These are phyloP conservation scores for Acanthosepion lycidas DNA, from an alignment of 2,888 invertebrate species.

Conservation along the genomic window DNA sequence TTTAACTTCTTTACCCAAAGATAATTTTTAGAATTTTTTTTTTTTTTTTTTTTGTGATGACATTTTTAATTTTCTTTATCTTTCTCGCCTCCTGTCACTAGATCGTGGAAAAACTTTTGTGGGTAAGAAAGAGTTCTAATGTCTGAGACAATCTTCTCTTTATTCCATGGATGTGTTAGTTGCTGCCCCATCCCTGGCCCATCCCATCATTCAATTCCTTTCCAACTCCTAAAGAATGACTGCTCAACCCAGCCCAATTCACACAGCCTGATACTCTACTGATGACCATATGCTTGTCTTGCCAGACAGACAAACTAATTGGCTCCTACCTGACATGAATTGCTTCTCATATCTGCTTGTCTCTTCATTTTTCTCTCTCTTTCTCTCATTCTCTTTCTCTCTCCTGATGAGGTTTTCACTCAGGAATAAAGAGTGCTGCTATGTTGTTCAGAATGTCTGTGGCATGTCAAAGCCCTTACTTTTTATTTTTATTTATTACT, in stretches of 20 bases:
- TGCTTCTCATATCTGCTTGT: slow-evolving; percentile 25
- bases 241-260: slow-evolving; percentile 24
- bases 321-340: slow-evolving; percentile 24
- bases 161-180: slow-evolving; percentile 24
- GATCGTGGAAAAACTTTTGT: slow-evolving; percentile 76
- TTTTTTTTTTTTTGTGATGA: slow-evolving; percentile 45
- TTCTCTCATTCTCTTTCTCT: slow-evolving; percentile 43
- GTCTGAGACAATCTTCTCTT: slow-evolving; percentile 9
- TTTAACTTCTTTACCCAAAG: slow-evolving; percentile 23
- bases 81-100: slow-evolving; percentile 58
- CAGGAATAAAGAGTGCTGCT: slow-evolving; percentile 15
- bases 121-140: slow-evolving; percentile 70
- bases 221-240: not conserved
- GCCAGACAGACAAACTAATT: slow-evolving; percentile 36
- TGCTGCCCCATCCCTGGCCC: slow-evolving; percentile 38
- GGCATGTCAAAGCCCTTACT: slow-evolving; percentile 18
- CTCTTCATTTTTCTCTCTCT: slow-evolving; percentile 39
- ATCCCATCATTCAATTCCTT: not conserved
- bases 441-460: slow-evolving; percentile 33
- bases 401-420: slow-evolving; percentile 39
- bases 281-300: slow-evolving; percentile 40
- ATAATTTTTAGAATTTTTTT: slow-evolving; percentile 44
- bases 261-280: not conserved
- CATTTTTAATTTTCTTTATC: slow-evolving; percentile 50
- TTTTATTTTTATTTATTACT: slow-evolving; percentile 35